phyloP scores from a whole-genome alignment of 2,113 vertebrate species.

The Camarhynchus parvulus region DNA sequence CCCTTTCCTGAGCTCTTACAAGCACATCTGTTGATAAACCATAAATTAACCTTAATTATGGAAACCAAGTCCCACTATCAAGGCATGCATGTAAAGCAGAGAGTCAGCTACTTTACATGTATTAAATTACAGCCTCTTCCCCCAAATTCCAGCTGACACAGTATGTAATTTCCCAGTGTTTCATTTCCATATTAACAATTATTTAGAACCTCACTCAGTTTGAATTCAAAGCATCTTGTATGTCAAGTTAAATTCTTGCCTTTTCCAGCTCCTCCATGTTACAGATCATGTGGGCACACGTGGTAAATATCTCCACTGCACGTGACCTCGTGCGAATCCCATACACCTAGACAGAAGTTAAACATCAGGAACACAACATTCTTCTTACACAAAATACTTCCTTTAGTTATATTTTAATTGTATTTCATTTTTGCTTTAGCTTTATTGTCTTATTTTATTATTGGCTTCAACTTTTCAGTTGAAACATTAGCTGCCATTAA shows the following conservation, averaged over 20 bases:
- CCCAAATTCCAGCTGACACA: background rate
- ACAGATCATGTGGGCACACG: conserved; percentile 97
- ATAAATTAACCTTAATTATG: background rate
- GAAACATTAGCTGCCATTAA: background rate
- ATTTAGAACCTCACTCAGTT: background rate
- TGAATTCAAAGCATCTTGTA: background rate
- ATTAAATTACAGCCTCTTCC: background rate
- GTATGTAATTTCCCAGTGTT: background rate
- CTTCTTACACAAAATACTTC: background rate
- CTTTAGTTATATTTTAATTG: background rate
- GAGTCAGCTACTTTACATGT: background rate
- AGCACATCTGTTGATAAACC: background rate
- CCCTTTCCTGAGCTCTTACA: background rate
- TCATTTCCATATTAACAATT: background rate
- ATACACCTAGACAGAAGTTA: conserved; percentile 81
- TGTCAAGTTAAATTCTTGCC: conserved; percentile 69
- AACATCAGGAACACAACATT: background rate
- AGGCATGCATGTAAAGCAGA: background rate
- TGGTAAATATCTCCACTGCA: conserved; percentile 98
- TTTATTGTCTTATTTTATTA: background rate
- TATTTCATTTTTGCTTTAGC: background rate
- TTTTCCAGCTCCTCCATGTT: conserved; percentile 98
- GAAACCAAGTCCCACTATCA: background rate
- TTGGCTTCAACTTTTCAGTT: background rate
- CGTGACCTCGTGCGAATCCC: conserved; percentile 94